These are phyloP conservation scores for Neuroscelio doddi DNA, from an alignment of 2,888 invertebrate species.

Conservation along the genomic window DNA sequence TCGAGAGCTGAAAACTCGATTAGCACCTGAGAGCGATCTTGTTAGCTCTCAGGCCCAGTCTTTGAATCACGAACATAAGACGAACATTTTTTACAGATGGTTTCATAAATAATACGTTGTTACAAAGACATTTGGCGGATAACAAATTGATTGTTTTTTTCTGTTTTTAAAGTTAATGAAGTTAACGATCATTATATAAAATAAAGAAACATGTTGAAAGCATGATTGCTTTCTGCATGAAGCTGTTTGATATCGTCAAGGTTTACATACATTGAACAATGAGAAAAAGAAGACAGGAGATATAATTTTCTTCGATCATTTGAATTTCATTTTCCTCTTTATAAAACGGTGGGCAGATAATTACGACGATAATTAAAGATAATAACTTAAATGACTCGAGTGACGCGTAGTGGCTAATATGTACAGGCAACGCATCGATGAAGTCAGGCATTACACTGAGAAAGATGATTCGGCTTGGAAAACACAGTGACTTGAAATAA, in stretches of 20 bases:
- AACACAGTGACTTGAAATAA: too few species aligned
- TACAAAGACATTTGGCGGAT: too few species aligned
- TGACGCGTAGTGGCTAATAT: constrained; percentile 33
- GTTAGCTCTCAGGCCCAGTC: constrained; percentile 23
- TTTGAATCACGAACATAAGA: constrained; percentile 28
- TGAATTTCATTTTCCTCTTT: constrained; percentile 23
- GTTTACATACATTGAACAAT: too few species aligned
- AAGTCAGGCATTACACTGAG: constrained; percentile 27
- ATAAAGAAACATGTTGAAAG: too few species aligned
- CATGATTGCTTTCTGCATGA: too few species aligned
- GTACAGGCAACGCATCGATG: constrained; percentile 30
- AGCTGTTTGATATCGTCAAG: too few species aligned
- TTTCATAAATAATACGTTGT: constrained; percentile 8
- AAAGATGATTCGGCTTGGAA: constrained; percentile 14
- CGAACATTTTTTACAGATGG: constrained; percentile 14
- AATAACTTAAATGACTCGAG: constrained; percentile 39
- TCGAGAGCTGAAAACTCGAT: constrained; percentile 49
- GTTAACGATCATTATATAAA: too few species aligned
- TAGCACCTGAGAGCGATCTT: constrained; percentile 47
- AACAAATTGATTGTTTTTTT: too few species aligned
- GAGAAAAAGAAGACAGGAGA: too few species aligned
- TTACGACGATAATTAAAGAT: constrained; percentile 36
- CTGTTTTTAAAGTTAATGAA: too few species aligned
- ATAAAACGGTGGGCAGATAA: constrained; percentile 13
- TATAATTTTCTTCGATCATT: constrained; percentile 23